Evolutionary conservation across 2,113 vertebrate species (phyloP), one percentile per base, ranked within the genome.

Genomic region (Delphinus delphis): DNA sequence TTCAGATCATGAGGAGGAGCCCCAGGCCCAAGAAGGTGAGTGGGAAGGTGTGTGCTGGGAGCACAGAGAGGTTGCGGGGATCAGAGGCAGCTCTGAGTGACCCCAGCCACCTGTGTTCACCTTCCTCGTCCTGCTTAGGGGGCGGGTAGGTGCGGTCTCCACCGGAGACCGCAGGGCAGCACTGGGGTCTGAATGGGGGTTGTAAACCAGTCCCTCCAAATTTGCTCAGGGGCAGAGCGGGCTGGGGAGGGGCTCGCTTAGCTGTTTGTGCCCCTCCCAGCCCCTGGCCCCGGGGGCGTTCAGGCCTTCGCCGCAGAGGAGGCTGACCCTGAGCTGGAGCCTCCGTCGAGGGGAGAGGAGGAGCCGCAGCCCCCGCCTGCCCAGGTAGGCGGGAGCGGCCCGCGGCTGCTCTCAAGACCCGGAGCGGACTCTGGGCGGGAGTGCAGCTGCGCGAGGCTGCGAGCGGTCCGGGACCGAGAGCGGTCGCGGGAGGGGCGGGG

Each of bases 331-430:
- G 76, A 81, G 92, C 89, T 4, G 20, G 36, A 65, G 88, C 31
- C 15, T 1, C 28, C 0, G 13, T 25, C 58, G 5, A 0, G 0
- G 10, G 38, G 6, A 28, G 58, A 36, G 79, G 23, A 25, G 73
- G 87, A 77, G 90, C 91, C 67, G 9, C 9, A 0, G 65, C 77
- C 88, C 8, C 9, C 20, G 5, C 18, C 80, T 6, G 88, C 62
- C 36, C 98, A 98, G 98, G 98, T 98, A 98, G 96, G 97, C 87
- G 53, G 96, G 87, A 81, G 85, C n/a, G 65, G 74, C 95, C 76
- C 4, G 38, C 3, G 87, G 98, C 83, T 93, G 65, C 50, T 85
- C 71, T 36, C 91, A 98, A 98, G 76, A 97, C 88, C 94, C 44
- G 97, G 98, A 92, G 76, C 74, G 86, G 97, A 97, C 0, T 38